Base-by-base conservation (phyloP, 1,140 invertebrate genomes). In the Zaprionus davidi region DNA sequence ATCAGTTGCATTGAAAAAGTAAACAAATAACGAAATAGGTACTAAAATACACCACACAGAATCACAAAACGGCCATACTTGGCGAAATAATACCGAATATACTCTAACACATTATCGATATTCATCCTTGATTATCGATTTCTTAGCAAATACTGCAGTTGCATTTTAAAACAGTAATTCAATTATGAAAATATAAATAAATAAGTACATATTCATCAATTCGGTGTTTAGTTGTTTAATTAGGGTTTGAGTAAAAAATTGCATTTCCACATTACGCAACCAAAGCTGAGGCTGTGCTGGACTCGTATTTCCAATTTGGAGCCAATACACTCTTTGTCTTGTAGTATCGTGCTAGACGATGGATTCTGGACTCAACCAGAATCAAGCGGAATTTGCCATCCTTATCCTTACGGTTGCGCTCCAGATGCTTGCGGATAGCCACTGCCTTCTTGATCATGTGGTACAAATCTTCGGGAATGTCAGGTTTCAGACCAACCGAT, bases 291-390 rank as follows among this genome's bases (percentile, higher is more conserved):
- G 99, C 99, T 67, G 99, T 99, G 88, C 97, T 97, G 31, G 98
- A 99, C 93, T 99, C 98, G 92, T 99, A 99, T 94, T 99, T 99
- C 99, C 99, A 99, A 93, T 97, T 99, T 12, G 99, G 98, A 98
- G 98, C 95, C 56, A 99, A 94, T 59, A 99, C 97, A 91, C 96
- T 96, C 94, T 98, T 99, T 53, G 97, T 98, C 94, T 99, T 99
- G 95, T 99, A 99, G 93, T 99, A 99, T 71, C 99, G 95, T n/a
- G 98, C 98, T 90, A 99, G 94, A 86, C 99, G 95, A 94, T 99
- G 99, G 85, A 99, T 99, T 93, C 99, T 96, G 51, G 98, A 99
- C 93, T 99, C 99, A 12, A 99, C 98, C 78, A 99, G 94, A 96
- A 99, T 99, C 63, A 99, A 94, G 91, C 99, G 95, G 95, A 99